phyloP scores from a whole-genome alignment of 2,113 vertebrate genomes.

The Empidonax alnorum region DNA sequence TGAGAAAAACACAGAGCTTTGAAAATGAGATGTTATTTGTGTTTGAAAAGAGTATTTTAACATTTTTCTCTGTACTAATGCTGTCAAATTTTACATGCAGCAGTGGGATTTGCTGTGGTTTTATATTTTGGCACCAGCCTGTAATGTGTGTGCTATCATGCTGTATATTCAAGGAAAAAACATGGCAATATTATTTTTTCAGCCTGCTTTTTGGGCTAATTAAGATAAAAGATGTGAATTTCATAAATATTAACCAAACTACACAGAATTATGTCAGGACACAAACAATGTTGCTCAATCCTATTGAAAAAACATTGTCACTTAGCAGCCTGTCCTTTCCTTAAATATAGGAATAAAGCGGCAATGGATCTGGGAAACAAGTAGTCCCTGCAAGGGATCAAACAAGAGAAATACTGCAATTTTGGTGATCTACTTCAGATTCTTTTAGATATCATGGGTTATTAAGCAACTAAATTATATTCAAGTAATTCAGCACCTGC shows the following conservation, averaged over 20 bases:
- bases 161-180: neutral
- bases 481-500: conserved; percentile 78
- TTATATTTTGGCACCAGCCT: conserved; percentile 17
- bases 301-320: neutral
- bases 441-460: conserved; percentile 37
- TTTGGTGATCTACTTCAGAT: conserved; percentile 9
- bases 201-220: neutral
- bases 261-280: neutral
- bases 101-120: neutral
- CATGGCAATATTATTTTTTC: neutral
- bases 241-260: neutral
- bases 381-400: neutral
- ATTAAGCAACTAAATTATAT: conserved; percentile 73
- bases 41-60: neutral
- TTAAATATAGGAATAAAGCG: neutral
- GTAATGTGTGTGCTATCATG: neutral
- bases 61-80: conserved; percentile 8
- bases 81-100: conserved; percentile 31
- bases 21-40: conserved; percentile 41
- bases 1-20: conserved; percentile 34
- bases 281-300: neutral
- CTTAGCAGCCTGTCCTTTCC: neutral
- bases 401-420: neutral
- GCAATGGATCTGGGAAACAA: neutral
- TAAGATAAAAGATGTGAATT: neutral